Conservation (phyloP, 1,140 invertebrate genomes). For the Thaumatotibia leucotreta region DNA sequence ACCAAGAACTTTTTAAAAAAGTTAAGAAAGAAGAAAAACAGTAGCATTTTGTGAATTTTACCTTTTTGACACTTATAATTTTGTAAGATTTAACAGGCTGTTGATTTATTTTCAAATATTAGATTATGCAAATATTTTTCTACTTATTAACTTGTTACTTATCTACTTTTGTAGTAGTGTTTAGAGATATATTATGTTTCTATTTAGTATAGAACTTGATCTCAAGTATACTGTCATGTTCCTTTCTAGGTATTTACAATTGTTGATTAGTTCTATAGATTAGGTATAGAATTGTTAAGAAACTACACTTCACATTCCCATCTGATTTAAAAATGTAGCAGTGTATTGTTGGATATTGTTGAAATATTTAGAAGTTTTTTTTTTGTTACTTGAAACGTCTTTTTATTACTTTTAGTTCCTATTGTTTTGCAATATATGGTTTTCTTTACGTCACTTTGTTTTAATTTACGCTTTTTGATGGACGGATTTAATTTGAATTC, state of each 20-base stretch:
- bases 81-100: constrained; percentile 12
- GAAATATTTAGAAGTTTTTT: constrained; percentile 3
- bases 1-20: constrained; percentile 14
- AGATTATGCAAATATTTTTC: background rate
- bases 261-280: background rate
- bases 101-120: constrained; percentile 9
- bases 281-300: background rate
- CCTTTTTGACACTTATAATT: constrained; percentile 19
- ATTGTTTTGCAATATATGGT: constrained; percentile 3
- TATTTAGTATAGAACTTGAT: background rate
- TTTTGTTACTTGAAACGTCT: constrained; percentile 9
- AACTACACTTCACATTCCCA: background rate
- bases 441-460: constrained; percentile 12
- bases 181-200: background rate
- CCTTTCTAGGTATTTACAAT: background rate
- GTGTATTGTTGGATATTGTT: background rate
- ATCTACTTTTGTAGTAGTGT: background rate
- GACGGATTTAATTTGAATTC: background rate
- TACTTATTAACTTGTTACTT: background rate
- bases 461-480: constrained; percentile 3
- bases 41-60: constrained; percentile 24
- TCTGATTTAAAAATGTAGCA: background rate
- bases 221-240: background rate
- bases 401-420: background rate
- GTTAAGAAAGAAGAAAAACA: background rate